Percentiles rank a stretch among this genome's conserved stretches.
phyloP scores from a whole-genome alignment of 2,888 invertebrate genomes.

The Willowsia nigromaculata region DNA sequence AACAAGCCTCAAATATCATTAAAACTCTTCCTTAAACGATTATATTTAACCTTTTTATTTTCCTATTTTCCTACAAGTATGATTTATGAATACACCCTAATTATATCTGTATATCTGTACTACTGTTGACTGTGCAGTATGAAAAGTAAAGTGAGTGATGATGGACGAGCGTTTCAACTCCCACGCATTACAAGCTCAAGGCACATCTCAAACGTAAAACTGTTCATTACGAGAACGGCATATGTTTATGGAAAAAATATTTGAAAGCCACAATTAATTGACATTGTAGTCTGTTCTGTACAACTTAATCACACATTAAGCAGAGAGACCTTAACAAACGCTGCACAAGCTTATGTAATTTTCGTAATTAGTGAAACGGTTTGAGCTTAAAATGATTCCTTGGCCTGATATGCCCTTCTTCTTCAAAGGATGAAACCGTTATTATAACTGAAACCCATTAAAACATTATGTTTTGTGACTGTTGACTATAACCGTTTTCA shows the following conservation, averaged over 20 bases:
- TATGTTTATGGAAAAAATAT: not conserved
- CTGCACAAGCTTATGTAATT: not conserved
- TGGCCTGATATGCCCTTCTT: not conserved
- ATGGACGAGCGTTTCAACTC: too few species aligned
- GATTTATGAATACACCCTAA: not conserved
- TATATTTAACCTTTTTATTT: not conserved
- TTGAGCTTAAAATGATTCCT: not conserved
- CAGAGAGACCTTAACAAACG: not conserved
- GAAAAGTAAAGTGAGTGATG: too few species aligned
- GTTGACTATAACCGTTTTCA: not conserved
- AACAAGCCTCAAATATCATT: not conserved
- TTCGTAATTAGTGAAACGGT: not conserved
- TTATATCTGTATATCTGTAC: not conserved
- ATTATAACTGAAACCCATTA: not conserved
- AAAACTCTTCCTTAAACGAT: not conserved
- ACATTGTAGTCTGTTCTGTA: not conserved
- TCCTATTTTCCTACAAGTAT: not conserved
- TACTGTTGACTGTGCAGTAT: too few species aligned
- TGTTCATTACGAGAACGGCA: not conserved
- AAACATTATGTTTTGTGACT: not conserved
- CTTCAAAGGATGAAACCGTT: not conserved
- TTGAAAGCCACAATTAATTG: not conserved
- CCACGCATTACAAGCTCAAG: too few species aligned
- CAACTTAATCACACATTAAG: not conserved
- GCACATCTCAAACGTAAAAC: too few species aligned